Base-by-base conservation (phyloP, 2,888 invertebrate species). In the Torymus tubicola region DNA sequence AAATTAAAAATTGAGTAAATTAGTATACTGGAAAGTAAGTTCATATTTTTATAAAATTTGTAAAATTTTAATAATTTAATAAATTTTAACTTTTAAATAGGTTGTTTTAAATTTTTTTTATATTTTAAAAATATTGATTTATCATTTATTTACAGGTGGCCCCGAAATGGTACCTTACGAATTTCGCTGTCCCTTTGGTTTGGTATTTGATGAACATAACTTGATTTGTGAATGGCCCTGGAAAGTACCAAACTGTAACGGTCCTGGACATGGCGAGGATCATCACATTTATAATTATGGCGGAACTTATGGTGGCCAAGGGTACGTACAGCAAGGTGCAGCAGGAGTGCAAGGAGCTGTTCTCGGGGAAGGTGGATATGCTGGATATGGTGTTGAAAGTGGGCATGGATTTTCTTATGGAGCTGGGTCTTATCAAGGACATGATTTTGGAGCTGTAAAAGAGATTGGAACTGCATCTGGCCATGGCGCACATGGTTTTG, bases 191-290 rank as follows among this genome's bases (percentile, higher is more conserved):
- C 96, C 96, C 0, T 96, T 94, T 88, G 95, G 95, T 0, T 92
- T 96, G 18, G 95, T 95, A 8, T 96, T 95, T 89, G 96, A 96
- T 86, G 94, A 95, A 70, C 92, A 91, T 0, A 92, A 93, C 42
- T 92, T 95, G 2, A 92, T 94, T 80, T 96, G 96, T 87, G 95
- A 96, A 90, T 96, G 96, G 96, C 94, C 96, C 0, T 96, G 96
- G 95, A 88, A 94, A 75, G 95, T 96, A 24, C 93, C 94, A 0
- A 92, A 92, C 12, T 95, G 94, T 84, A 93, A 93, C 0, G 92
- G 92, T 83, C 91, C 92, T 58, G 93, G 92, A 58, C 80, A 78
- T 50, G 75, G 92, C 1, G 93, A 93, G 82, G 93, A 92, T 14
- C 91, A 92, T 58, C 92, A 91, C 12, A 89, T 92, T 84, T 92